Conservation (phyloP, 2,797 vertebrate species). For the Channallabes apus region DNA sequence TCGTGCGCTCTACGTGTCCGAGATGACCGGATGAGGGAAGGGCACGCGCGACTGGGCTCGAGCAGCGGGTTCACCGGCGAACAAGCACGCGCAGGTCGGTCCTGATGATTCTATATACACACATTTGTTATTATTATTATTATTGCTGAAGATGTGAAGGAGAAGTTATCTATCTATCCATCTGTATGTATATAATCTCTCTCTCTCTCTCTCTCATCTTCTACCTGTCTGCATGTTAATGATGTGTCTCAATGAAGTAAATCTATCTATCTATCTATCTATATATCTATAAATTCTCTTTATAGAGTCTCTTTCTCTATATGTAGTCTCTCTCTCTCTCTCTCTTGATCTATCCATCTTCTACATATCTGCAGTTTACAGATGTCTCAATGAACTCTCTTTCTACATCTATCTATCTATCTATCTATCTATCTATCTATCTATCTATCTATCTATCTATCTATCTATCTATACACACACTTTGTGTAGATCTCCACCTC, state of each 20-base stretch:
- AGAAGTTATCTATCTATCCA: background rate
- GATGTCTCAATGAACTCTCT: no score
- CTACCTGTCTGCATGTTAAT: background rate
- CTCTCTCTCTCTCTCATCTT: background rate
- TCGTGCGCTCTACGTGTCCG: slow-evolving; percentile 28
- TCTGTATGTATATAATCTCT: background rate
- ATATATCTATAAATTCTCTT: background rate
- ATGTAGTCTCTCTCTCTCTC: background rate
- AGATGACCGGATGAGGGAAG: slow-evolving; percentile 29
- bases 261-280: background rate
- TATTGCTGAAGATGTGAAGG: slow-evolving; percentile 7
- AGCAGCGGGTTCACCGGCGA: slow-evolving; percentile 31
- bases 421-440: background rate
- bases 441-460: background rate
- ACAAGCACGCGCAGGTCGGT: slow-evolving; percentile 22
- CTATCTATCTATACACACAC: background rate
- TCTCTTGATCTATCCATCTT: background rate
- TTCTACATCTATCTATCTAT: no score
- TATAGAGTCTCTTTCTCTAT: background rate
- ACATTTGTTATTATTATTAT: background rate
- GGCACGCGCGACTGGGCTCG: slow-evolving; percentile 24
- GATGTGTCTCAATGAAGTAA: background rate
- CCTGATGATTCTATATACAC: background rate
- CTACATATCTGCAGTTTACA: background rate
- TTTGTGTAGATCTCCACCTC: background rate